These are phyloP conservation scores for Patiria miniata DNA, from an alignment of 35 echinoderm and acorn worm species.

Conservation along the genomic window DNA sequence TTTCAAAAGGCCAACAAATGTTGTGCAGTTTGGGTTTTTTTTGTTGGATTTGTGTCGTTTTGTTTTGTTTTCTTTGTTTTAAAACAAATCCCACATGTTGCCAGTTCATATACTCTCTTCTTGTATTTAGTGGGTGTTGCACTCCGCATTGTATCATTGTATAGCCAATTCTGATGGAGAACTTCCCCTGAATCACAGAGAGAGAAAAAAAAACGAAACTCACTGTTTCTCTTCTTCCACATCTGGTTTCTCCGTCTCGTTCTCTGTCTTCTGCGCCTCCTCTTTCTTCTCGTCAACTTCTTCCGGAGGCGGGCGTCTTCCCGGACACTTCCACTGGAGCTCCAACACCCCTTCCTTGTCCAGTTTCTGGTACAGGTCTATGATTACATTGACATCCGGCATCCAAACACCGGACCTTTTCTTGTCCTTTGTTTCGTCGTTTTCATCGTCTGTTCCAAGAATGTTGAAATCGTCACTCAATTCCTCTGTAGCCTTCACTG, in stretches of 20 bases:
- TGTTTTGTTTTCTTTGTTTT: too few relatives aligned
- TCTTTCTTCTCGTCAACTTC: conserved; percentile 62
- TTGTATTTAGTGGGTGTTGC: too few relatives aligned
- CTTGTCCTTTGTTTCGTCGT: neutral
- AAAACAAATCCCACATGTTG: too few relatives aligned
- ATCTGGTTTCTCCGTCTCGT: conserved; percentile 49
- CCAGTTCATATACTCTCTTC: too few relatives aligned
- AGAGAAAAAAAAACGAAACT: neutral
- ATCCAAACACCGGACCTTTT: conserved; percentile 51
- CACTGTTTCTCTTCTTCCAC: conserved; percentile 45
- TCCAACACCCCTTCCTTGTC: conserved; percentile 87
- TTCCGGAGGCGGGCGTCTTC: conserved; percentile 67
- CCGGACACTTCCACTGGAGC: conserved; percentile 90
- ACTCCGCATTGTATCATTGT: too few relatives aligned
- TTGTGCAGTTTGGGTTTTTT: too few relatives aligned
- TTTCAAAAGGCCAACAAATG: too few relatives aligned
- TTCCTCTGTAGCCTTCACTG: conserved; percentile 21
- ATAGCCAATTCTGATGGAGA: too few relatives aligned
- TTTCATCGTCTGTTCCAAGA: conserved; percentile 49
- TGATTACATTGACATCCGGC: conserved; percentile 75
- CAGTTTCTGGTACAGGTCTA: conserved; percentile 86
- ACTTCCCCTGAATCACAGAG: too few relatives aligned
- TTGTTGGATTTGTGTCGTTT: too few relatives aligned
- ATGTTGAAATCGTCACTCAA: conserved; percentile 46
- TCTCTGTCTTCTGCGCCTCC: conserved; percentile 23